Conservation (phyloP, 2,113 vertebrate genomes). For the Lampris megalopsis region DNA sequence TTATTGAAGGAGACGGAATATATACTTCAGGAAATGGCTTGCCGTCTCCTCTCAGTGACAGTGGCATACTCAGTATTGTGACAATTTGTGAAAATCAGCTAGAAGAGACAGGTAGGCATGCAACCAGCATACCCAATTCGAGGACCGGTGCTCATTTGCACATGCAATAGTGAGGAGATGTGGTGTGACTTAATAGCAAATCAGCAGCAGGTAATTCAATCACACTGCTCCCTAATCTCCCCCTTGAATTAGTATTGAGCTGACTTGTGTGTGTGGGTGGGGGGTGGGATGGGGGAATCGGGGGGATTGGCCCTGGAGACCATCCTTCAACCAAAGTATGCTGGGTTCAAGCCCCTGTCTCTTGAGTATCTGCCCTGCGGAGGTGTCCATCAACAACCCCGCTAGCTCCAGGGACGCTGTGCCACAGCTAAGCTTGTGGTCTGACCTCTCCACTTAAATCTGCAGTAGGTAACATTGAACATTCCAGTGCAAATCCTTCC, state of each 20-base stretch:
- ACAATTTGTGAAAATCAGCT: conserved; percentile 11
- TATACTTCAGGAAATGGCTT: neutral
- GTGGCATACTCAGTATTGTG: neutral
- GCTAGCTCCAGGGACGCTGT: neutral
- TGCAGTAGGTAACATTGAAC: too few relatives aligned
- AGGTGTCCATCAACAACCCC: neutral
- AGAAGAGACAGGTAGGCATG: neutral
- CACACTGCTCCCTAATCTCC: conserved; percentile 12
- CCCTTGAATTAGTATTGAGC: neutral
- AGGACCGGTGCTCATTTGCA: conserved; percentile 1
- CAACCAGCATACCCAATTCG: neutral
- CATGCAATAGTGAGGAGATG: neutral
- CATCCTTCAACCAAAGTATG: neutral
- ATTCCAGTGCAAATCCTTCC: too few relatives aligned
- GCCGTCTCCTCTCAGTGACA: neutral
- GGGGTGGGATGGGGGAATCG: neutral
- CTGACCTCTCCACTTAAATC: too few relatives aligned
- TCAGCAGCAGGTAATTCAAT: neutral
- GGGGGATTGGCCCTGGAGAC: neutral
- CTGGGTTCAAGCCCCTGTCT: neutral
- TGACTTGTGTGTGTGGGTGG: conserved; percentile 10
- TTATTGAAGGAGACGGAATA: neutral
- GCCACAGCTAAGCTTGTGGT: too few relatives aligned
- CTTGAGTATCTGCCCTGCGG: neutral
- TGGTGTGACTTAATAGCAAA: neutral